Base-by-base conservation (phyloP, 1,140 invertebrate species). In the Stegodyphus mimosarum region DNA sequence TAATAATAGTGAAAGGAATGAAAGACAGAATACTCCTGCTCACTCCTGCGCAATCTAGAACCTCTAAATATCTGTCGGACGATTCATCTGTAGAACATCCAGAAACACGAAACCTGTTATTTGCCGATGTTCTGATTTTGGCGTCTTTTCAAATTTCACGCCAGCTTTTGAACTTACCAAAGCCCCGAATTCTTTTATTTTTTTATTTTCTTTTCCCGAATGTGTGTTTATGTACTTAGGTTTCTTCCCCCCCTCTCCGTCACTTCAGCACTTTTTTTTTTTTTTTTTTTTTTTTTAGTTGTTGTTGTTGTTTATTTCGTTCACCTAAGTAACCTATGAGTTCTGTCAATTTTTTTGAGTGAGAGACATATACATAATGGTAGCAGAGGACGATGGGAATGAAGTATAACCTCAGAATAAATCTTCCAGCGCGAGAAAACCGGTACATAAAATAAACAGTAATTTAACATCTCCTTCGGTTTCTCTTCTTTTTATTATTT, bases 391-490 rank as follows among this genome's bases (percentile, higher is more conserved):
- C 10, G 9, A 71, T 13, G 17, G 17, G 53, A 73, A 73, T n/a
- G 55, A 60, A 60, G 15, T 10, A 60, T 60, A 60, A 10, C 33
- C 55, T 9, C 9, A 60, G 5, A 60, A 60, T 60, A 60, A 60
- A 60, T 60, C 55, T 15, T 60, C 33, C 33, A 33, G 33, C 33
- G 33, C 33, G 33, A 7, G 64, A n/a, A 67, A 67, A 17, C 64
- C n/a, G 13, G 6, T 9, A 71, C 49, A 10, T 15, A 71, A 71
- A 71, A 50, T 71, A 71, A 71, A 71, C 69, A 71, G 33, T 71
- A 71, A 50, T 71, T 71, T 71, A 71, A 50, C 69, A 50, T 71
- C 17, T 71, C n/a, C 49, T 71, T 50, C 7, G 13, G 64, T 67
- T n/a, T 67, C 64, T 67, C 64, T 67, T 67, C 17, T 17, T 15